phyloP scores from a whole-genome alignment of 1,140 invertebrate species.

The Magallana angulata region DNA sequence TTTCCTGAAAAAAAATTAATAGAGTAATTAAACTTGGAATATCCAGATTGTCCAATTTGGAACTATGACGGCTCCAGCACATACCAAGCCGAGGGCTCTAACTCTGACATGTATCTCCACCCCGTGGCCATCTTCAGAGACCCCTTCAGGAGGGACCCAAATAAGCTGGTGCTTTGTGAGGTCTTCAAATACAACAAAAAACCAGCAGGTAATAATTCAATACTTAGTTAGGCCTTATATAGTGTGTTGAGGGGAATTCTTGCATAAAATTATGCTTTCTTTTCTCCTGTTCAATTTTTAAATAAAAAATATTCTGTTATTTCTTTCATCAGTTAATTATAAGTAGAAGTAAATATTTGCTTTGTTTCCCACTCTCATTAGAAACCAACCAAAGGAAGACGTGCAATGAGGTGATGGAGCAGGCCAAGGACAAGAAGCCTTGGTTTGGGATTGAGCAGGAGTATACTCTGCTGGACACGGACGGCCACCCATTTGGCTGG shows the following conservation, averaged over 20 bases:
- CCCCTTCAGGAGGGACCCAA: constrained; percentile 91
- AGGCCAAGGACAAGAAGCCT: constrained; percentile 88
- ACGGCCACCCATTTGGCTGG: constrained; percentile 95
- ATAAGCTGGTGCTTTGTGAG: constrained; percentile 94
- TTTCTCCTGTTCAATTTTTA: no score
- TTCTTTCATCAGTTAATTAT: not conserved
- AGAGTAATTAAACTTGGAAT: no score
- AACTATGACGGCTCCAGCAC: constrained; percentile 94
- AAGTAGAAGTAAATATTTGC: no score
- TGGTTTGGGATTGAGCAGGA: constrained; percentile 98
- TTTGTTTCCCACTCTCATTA: constrained; percentile 55
- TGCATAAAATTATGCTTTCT: no score
- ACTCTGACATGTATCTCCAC: constrained; percentile 92
- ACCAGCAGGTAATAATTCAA: constrained; percentile 82
- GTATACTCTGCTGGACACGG: constrained; percentile 93
- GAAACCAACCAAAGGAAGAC: constrained; percentile 88
- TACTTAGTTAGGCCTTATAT: no score
- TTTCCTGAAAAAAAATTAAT: no score
- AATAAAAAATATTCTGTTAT: not conserved
- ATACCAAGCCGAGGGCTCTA: constrained; percentile 82
- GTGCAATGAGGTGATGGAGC: constrained; percentile 87
- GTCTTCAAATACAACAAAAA: constrained; percentile 87
- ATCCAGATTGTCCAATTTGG: constrained; percentile 92
- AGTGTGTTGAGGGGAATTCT: no score
- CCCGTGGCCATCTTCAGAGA: constrained; percentile 94